These are phyloP conservation scores for Siderastrea siderea DNA, from an alignment of 92 coral and sea anemone species.

Conservation along the genomic window DNA sequence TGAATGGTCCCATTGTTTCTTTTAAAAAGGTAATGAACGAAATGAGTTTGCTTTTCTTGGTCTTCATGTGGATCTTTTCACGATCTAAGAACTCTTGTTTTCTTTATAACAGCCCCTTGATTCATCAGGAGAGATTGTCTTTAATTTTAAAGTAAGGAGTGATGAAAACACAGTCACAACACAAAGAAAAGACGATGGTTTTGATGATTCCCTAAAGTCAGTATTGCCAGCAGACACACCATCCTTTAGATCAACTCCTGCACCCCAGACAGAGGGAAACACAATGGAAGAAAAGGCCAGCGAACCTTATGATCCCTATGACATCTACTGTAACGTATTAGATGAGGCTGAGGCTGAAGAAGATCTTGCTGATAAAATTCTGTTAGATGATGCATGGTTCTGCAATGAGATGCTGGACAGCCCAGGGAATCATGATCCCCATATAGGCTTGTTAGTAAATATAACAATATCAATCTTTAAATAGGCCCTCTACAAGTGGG, in stretches of 20 bases:
- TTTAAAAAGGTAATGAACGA: neutral
- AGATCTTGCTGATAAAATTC: neutral
- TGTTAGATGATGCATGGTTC: neutral
- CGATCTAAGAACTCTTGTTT: neutral
- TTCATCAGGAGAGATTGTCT: neutral
- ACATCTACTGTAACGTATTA: neutral
- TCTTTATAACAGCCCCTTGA: neutral
- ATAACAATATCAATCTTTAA: neutral
- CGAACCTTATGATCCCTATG: neutral
- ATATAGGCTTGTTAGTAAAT: neutral
- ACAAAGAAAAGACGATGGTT: neutral
- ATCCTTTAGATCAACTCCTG: neutral
- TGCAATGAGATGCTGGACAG: neutral
- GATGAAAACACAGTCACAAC: neutral
- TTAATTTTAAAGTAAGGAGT: neutral
- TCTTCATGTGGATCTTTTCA: neutral
- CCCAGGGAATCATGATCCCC: neutral
- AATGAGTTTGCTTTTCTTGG: neutral
- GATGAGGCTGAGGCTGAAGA: neutral
- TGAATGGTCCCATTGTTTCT: no score
- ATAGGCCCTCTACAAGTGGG: neutral
- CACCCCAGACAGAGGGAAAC: neutral
- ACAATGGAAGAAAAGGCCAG: neutral
- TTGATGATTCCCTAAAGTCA: neutral
- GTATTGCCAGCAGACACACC: neutral